These are phyloP conservation scores for Habrosyne pyritoides DNA, from an alignment of 2,888 invertebrate genomes.

Conservation along the genomic window DNA sequence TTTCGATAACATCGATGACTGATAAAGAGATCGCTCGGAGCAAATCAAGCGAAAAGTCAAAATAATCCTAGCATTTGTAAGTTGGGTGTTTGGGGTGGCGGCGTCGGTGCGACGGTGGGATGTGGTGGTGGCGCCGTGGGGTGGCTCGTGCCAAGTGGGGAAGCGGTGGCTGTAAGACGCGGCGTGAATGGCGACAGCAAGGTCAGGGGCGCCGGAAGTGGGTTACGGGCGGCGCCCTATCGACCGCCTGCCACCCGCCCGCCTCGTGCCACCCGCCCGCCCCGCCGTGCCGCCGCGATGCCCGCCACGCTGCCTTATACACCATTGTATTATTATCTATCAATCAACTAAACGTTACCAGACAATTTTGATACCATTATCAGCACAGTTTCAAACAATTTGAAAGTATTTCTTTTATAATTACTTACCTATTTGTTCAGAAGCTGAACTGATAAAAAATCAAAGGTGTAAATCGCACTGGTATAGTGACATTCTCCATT, in stretches of 20 bases:
- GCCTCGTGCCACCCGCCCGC: conserved; percentile 24
- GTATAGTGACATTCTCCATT: too few species aligned
- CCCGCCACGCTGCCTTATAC: conserved; percentile 18
- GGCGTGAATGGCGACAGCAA: conserved; percentile 80
- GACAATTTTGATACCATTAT: background rate
- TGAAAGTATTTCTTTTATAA: background rate
- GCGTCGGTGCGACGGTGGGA: conserved; percentile 25
- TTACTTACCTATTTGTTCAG: background rate
- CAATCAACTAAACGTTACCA: background rate
- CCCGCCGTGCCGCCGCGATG: background rate
- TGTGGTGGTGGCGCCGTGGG: conserved; percentile 19
- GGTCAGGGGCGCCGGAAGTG: conserved; percentile 83
- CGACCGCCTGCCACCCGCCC: conserved; percentile 60
- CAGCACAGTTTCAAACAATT: background rate
- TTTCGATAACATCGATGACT: conserved; percentile 30
- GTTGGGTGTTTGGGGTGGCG: conserved; percentile 31
- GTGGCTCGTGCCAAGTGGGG: conserved; percentile 26
- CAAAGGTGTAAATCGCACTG: background rate
- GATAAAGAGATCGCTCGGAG: conserved; percentile 32
- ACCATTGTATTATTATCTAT: conserved; percentile 2
- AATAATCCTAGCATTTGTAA: conserved; percentile 62
- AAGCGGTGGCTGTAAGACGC: conserved; percentile 61
- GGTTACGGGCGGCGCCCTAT: conserved; percentile 81
- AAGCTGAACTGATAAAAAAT: background rate
- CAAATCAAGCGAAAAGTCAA: conserved; percentile 53